phyloP scores from a whole-genome alignment of 2,888 invertebrate genomes.

The Rhaphigaster nebulosa region DNA sequence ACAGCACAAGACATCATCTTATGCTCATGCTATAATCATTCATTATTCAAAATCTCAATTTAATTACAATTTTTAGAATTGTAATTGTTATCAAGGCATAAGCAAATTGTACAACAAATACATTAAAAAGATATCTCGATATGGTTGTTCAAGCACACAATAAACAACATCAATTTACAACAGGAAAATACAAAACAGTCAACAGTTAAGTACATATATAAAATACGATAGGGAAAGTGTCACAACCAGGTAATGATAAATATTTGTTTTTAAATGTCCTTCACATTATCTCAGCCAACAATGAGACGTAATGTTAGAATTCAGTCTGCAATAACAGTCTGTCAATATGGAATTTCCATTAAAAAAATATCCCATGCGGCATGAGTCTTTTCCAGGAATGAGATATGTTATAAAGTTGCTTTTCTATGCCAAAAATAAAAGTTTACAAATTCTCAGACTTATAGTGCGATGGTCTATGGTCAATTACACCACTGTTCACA shows the following conservation, averaged over 20 bases:
- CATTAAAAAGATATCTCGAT: slow-evolving; percentile 59
- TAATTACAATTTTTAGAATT: slow-evolving; percentile 42
- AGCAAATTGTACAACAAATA: slow-evolving; percentile 63
- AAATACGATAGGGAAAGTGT: slow-evolving; percentile 64
- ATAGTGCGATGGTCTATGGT: slow-evolving; percentile 63
- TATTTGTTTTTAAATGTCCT: slow-evolving; percentile 56
- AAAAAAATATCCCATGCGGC: slow-evolving; percentile 58
- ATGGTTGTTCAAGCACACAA: slow-evolving; percentile 62
- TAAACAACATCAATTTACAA: slow-evolving; percentile 64
- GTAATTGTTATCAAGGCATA: slow-evolving; percentile 42
- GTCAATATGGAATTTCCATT: slow-evolving; percentile 56
- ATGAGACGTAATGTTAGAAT: slow-evolving; percentile 47
- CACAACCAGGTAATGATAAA: slow-evolving; percentile 65
- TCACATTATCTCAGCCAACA: slow-evolving; percentile 58
- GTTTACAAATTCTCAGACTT: slow-evolving; percentile 64
- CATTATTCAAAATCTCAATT: slow-evolving; percentile 18
- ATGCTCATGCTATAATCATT: slow-evolving; percentile 17
- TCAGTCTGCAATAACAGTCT: slow-evolving; percentile 37
- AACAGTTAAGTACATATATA: slow-evolving; percentile 66
- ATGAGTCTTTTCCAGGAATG: slow-evolving; percentile 58
- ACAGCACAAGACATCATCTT: slow-evolving; percentile 31
- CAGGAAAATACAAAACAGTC: slow-evolving; percentile 64
- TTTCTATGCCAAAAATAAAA: slow-evolving; percentile 61
- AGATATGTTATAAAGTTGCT: slow-evolving; percentile 61
- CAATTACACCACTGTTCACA: slow-evolving; percentile 60